A percentile compares a stretch with the other conserved stretches of the same genome.
These are phyloP conservation scores for Ovis canadensis DNA, from an alignment of 2,113 vertebrate genomes.

Conservation along the genomic window DNA sequence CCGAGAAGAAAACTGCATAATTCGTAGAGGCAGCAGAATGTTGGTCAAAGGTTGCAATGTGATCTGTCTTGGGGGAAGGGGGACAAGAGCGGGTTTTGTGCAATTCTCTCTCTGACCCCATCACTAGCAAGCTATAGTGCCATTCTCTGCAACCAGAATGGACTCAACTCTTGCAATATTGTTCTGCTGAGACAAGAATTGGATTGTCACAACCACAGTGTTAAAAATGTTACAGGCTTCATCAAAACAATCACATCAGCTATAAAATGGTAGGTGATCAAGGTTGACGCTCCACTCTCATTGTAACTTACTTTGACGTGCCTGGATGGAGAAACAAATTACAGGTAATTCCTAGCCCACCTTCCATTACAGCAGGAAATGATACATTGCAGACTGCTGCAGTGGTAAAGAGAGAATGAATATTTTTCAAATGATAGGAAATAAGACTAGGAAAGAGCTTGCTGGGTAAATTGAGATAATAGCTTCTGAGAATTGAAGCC, in stretches of 20 bases:
- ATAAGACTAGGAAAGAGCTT: constrained; percentile 68
- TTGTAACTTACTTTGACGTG: constrained; percentile 79
- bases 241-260: constrained; percentile 82
- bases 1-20: constrained; percentile 60
- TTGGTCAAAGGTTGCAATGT: neutral
- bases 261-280: constrained; percentile 81
- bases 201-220: constrained; percentile 70
- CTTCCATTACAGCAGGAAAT: constrained; percentile 67
- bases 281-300: constrained; percentile 66
- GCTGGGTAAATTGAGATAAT: constrained; percentile 49
- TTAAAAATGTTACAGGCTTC: constrained; percentile 78
- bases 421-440: constrained; percentile 70
- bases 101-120: constrained; percentile 45
- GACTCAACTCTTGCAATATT: constrained; percentile 72
- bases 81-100: neutral
- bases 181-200: constrained; percentile 76
- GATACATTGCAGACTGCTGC: constrained; percentile 66
- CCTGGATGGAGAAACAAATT: constrained; percentile 81
- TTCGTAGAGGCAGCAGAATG: constrained; percentile 41
- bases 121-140: constrained; percentile 35
- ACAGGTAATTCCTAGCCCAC: constrained; percentile 67
- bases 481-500: constrained; percentile 37
- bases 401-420: constrained; percentile 69
- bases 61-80: neutral
- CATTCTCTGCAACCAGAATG: constrained; percentile 60